A percentile compares a stretch with the other conserved stretches of the same genome.
Evolutionary conservation across 2,113 vertebrate species (phyloP).

Genomic region (Ciconia maguari): DNA sequence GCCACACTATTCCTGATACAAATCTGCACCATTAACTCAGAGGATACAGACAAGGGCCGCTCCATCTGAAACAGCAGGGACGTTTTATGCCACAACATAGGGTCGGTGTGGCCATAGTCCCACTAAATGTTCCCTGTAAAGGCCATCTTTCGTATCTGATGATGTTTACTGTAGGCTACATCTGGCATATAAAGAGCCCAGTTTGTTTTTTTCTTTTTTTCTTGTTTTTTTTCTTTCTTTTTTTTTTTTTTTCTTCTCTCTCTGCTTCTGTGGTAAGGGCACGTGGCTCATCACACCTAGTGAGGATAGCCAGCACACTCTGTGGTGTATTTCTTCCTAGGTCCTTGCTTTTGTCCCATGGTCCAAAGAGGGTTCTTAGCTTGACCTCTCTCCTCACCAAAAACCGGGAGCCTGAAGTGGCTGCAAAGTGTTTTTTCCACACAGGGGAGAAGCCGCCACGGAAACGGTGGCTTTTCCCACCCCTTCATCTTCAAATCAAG

Average conservation of each 20-base stretch:
- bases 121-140: not conserved
- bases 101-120: not conserved
- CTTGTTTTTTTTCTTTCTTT: no score
- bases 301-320: no score
- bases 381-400: not conserved
- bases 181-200: not conserved
- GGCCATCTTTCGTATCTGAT: fast-evolving
- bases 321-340: fast-evolving
- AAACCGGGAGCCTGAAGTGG: fast-evolving
- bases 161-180: not conserved
- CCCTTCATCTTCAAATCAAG: not conserved
- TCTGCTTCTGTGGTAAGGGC: not conserved
- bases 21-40: not conserved
- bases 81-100: not conserved
- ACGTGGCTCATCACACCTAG: fast-evolving
- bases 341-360: not conserved
- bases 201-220: not conserved
- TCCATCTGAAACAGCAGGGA: not conserved
- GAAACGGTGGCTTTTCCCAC: not conserved
- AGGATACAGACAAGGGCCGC: no score
- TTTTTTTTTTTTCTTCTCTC: no score
- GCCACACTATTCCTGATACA: not conserved
- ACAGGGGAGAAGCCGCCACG: fast-evolving
- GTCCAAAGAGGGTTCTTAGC: not conserved
- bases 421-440: not conserved